Conservation (phyloP, 2,888 invertebrate species). For the Augochlorella aurata region DNA sequence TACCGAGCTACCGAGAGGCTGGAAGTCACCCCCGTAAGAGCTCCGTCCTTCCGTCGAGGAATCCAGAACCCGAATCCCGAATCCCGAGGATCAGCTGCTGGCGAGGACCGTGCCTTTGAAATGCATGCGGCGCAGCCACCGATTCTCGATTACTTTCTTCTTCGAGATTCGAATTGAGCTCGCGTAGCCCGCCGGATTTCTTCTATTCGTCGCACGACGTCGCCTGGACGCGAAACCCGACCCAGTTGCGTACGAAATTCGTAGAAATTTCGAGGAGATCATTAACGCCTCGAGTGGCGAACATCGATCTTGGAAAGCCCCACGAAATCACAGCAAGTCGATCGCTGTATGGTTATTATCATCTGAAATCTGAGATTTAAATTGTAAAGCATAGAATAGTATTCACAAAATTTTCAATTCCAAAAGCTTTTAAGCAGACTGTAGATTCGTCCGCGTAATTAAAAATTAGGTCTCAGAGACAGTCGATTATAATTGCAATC, state of each 20-base stretch:
- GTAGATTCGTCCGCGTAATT: too few species aligned
- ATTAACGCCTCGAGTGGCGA: background rate
- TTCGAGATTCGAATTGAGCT: background rate
- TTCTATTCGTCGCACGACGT: background rate
- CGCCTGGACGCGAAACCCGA: background rate
- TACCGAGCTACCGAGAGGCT: background rate
- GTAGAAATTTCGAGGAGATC: background rate
- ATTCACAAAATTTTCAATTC: background rate
- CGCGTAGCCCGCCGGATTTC: background rate
- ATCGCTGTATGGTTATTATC: too few species aligned
- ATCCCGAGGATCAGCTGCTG: background rate
- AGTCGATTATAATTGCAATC: too few species aligned
- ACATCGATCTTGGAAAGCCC: background rate
- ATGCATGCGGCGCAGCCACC: slow-evolving; percentile 6
- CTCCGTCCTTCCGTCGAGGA: background rate
- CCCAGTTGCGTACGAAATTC: background rate
- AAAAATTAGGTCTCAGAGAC: too few species aligned
- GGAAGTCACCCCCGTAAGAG: background rate
- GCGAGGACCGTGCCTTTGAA: slow-evolving; percentile 6
- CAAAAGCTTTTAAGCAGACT: background rate
- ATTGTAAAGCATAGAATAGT: background rate
- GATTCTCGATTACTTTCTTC: slow-evolving; percentile 22
- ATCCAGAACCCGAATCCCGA: background rate
- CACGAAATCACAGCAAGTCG: too few species aligned
- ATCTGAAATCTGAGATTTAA: background rate